Percentiles rank a stretch among this genome's conserved stretches.
Conservation (phyloP, 2,797 vertebrate species). For the Gymnopithys bicolor region DNA sequence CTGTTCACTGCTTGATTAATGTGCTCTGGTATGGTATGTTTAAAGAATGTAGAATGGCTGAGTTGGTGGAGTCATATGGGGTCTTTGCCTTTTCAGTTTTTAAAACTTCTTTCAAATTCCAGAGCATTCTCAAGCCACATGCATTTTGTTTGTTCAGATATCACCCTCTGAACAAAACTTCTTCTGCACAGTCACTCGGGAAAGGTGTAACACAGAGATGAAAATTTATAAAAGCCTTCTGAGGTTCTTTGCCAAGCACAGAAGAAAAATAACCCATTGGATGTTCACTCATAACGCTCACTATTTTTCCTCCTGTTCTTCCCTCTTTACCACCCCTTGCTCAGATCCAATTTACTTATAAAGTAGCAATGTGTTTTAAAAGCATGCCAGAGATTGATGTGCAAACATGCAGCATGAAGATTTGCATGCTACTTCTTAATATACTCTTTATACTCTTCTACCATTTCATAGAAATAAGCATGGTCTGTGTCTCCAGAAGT, state of each 20-base stretch:
- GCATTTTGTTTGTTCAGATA: not conserved
- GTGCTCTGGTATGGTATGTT: slow-evolving; percentile 6
- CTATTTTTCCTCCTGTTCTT: not conserved
- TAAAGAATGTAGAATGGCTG: slow-evolving; percentile 8
- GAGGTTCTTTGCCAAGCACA: not conserved
- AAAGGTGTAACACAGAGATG: not conserved
- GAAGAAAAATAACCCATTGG: not conserved
- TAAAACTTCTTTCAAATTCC: slow-evolving; percentile 22
- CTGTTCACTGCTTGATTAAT: slow-evolving; percentile 60
- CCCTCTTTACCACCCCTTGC: not conserved
- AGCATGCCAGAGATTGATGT: not conserved
- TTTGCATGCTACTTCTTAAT: not conserved
- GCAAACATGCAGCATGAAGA: not conserved
- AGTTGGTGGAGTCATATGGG: not conserved
- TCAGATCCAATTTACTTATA: not conserved
- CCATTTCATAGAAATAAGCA: not conserved
- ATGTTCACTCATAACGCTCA: not conserved
- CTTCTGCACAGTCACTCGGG: not conserved
- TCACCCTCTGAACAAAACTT: not conserved
- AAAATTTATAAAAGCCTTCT: not conserved
- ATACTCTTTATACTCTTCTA: not conserved
- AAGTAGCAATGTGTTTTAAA: not conserved
- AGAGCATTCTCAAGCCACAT: not conserved
- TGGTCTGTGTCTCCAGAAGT: not conserved
- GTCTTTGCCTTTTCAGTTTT: slow-evolving; percentile 6